These are phyloP conservation scores for Taenioides sp. DNA, from an alignment of 2,797 vertebrate genomes.

Conservation along the genomic window DNA sequence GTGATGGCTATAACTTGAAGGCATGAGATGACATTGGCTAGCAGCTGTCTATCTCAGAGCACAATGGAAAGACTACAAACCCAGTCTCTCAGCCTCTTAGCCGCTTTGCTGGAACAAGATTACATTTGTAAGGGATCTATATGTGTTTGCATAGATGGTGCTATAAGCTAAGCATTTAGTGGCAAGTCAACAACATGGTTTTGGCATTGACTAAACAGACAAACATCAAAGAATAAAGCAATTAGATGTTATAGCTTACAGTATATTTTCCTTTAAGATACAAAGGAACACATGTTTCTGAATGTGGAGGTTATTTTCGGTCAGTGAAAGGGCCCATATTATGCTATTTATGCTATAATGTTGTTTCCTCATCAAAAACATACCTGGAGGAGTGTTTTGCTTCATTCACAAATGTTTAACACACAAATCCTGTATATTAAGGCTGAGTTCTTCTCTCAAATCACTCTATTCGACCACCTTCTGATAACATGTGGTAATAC, in stretches of 20 bases:
- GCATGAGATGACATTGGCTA: conserved; percentile 34
- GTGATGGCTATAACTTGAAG: conserved; percentile 42
- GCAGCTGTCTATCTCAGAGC: conserved; percentile 15
- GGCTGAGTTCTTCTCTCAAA: no score
- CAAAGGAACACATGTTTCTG: not conserved
- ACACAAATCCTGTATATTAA: no score
- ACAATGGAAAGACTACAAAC: conserved; percentile 18
- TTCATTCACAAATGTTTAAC: no score
- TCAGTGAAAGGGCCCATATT: no score
- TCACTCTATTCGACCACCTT: no score
- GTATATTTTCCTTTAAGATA: not conserved
- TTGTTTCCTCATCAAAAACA: no score
- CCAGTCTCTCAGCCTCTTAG: conserved; percentile 14
- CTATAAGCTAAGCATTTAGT: not conserved
- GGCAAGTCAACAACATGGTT: not conserved
- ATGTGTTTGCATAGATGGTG: not conserved
- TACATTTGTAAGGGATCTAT: not conserved
- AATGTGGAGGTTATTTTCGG: no score
- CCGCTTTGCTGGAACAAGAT: conserved; percentile 23
- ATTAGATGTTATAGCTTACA: not conserved
- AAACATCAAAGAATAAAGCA: not conserved
- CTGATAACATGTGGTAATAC: no score
- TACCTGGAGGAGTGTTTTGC: no score
- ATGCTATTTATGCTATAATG: no score
- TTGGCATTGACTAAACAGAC: not conserved